These are phyloP conservation scores for Rhizomys pruinosus DNA, from an alignment of 2,113 vertebrate genomes.

Conservation along the genomic window DNA sequence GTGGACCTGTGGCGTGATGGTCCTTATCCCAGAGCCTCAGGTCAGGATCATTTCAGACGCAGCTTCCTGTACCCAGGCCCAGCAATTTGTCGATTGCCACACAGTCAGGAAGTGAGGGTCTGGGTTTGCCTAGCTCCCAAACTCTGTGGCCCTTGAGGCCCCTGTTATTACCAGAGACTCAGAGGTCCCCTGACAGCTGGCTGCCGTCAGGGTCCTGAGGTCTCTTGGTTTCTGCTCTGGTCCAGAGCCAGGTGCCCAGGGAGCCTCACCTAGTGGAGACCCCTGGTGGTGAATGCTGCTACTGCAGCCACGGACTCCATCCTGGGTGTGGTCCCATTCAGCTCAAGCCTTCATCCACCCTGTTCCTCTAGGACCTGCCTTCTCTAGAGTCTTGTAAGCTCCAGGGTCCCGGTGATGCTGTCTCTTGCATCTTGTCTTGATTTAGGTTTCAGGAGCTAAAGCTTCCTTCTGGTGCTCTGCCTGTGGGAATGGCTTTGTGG, in stretches of 20 bases:
- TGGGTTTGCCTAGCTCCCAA: background rate
- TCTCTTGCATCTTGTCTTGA: accelerated
- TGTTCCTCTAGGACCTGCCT: background rate
- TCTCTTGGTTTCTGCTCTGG: background rate
- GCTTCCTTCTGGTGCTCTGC: background rate
- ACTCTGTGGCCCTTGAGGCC: no score
- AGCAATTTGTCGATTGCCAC: background rate
- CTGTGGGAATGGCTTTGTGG: accelerated
- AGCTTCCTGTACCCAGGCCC: background rate
- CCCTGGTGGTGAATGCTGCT: conserved; percentile 47
- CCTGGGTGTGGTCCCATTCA: background rate
- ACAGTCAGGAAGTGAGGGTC: background rate
- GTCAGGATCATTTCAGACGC: accelerated
- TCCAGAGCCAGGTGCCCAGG: background rate
- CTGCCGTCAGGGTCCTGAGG: background rate
- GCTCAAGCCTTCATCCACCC: accelerated
- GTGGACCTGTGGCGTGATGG: accelerated
- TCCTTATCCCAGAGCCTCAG: accelerated
- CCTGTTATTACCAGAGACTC: background rate
- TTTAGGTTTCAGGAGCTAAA: background rate
- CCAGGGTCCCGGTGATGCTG: no score
- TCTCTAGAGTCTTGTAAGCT: accelerated
- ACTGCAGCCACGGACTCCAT: background rate
- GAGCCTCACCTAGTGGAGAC: background rate
- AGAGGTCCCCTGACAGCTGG: background rate